Base-by-base conservation (phyloP, 2,797 vertebrate species). In the Eidolon dupreanum region DNA sequence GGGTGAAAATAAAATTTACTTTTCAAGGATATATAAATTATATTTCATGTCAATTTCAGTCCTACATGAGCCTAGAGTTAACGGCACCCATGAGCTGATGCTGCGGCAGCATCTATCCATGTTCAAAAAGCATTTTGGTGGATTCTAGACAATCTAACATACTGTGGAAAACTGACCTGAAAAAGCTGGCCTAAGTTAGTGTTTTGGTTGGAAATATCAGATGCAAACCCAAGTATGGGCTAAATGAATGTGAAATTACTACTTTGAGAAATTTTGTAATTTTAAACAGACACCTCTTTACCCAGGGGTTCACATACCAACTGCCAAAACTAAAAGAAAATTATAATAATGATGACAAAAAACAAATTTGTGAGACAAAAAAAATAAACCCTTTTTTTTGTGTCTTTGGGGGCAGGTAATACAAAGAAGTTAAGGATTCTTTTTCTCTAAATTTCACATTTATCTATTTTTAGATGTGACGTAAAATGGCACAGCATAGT, bases 211-310 rank as follows among this genome's bases (percentile, higher is more conserved):
- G 61, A 94, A 96, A 79, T 63, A 84, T 46, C 49, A 93, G 38
- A 36, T 36, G 2, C 51, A 49, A 93, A 87, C 36, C 31, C 49
- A 51, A 92, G 65, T 63, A 78, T 66, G 59, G 57, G 13, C 31
- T 87, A 66, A 10, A 38, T 43, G 36, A 28, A 15, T 90, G 10
- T 65, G 36, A 90, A 92, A 84, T 84, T 38, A 49, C 20, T 74
- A 4, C 16, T 90, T 70, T 75, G 51, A 89, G 75, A 93, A 46
- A 74, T 41, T 51, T 55, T 36, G 38, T 66, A 79, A 93, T 91
- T 81, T 91, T 88, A 81, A 97, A 77, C 49, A 73, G 78, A 96
- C 90, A 46, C 31, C 17, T 91, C 53, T 88, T 93, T 89, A 91
- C 24, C 20, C 19, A 85, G 88, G 59, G 93, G 57, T 86, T 71